These are phyloP conservation scores for Cariama cristata DNA, from an alignment of 2,113 vertebrate genomes.

Conservation along the genomic window DNA sequence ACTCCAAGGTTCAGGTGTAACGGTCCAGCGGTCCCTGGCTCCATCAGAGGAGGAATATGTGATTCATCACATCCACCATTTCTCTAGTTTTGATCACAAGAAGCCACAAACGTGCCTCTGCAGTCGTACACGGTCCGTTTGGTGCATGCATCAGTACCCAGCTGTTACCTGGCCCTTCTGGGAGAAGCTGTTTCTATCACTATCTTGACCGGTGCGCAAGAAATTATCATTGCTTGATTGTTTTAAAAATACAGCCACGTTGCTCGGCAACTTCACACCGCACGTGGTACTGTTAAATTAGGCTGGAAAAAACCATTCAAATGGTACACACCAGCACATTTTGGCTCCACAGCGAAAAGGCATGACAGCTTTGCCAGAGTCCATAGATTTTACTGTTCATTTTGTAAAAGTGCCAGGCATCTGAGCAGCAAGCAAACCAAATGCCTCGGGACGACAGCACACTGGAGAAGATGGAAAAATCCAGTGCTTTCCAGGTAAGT, in stretches of 20 bases:
- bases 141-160: neutral
- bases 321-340: neutral
- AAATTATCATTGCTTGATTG: neutral
- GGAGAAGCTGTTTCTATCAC: neutral
- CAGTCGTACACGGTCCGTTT: rapidly evolving
- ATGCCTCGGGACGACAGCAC: rapidly evolving
- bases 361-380: neutral
- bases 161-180: neutral
- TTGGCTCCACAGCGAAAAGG: neutral
- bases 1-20: neutral
- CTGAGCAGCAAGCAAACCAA: neutral
- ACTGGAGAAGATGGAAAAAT: neutral
- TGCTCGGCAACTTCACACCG: neutral
- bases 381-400: neutral
- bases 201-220: neutral
- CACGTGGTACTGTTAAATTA: neutral
- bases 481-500: neutral
- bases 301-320: neutral
- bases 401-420: neutral
- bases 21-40: rapidly evolving
- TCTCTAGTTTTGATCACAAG: too few species aligned
- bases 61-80: neutral
- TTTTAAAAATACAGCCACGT: neutral
- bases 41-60: rapidly evolving
- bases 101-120: neutral